Base-by-base conservation (phyloP, 2,888 invertebrate species). In the Drosophila leonis region DNA sequence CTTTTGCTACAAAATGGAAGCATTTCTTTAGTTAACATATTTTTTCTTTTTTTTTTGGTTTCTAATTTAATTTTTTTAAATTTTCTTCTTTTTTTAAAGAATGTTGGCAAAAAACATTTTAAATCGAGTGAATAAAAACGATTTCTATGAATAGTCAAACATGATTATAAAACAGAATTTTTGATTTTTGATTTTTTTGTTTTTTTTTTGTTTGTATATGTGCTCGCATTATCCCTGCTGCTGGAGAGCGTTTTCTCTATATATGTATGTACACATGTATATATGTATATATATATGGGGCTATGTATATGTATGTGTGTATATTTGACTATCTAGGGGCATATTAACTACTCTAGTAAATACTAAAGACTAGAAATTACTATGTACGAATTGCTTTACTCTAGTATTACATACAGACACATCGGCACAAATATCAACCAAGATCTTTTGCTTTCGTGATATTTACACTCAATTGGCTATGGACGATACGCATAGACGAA, bases 1-100 rank as follows among this genome's bases (percentile, higher is more conserved):
- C 68, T 24, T 82, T 82, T 71, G 84, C 88, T 84, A 85, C 86
- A 83, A 85, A 88, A 84, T 84, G 83, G 83, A 84, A 84, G 83
- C 88, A 80, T 75, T 65, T 66, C 15, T 48, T 41, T 41, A 33
- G 13, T 33, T 66, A 49, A 48, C 48, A 48, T 29, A 39, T 52
- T 27, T 27, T 18, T 29, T 8, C 20, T 29, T 31, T 0, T 48
- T 27, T 18, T 29, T 49, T 18, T 49, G 10, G n/a, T 20, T 54
- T 27, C 48, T 49, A 49, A 49, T 49, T 49, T 31, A 18, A 35
- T 35, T 37, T 39, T 49, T 29, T 20, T 35, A 24, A 4, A 48
- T 65, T 20, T 35, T 7, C 24, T 29, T 55, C 31, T 29, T 27
- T 51, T 51, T 42, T 39, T 55, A 52, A 62, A 68, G 56, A 54